Conservation (phyloP, 2,888 invertebrate genomes). For the Galerucella calmariensis region DNA sequence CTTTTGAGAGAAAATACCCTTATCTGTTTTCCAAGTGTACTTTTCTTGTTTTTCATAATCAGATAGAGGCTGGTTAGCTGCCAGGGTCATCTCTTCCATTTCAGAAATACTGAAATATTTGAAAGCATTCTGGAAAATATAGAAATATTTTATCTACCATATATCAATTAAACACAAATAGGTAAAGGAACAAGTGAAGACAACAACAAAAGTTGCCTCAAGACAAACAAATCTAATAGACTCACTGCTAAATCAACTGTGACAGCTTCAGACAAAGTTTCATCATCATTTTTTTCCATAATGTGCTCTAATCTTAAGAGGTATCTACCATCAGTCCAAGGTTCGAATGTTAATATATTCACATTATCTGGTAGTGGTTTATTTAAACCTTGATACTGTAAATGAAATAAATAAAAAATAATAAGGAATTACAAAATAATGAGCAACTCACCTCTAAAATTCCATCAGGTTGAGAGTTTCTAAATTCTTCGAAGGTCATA, state of each 20-base stretch:
- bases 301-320: conserved; percentile 72
- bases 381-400: neutral
- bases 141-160: neutral
- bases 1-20: neutral
- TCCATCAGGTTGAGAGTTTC: conserved; percentile 17
- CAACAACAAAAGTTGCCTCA: no score
- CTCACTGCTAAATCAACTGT: conserved; percentile 56
- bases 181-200: no score
- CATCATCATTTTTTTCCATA: conserved; percentile 66
- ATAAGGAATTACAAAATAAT: neutral
- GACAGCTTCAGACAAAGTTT: conserved; percentile 17
- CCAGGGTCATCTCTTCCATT: conserved; percentile 74
- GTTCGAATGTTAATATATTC: conserved; percentile 76
- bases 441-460: conserved; percentile 24
- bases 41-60: conserved; percentile 61
- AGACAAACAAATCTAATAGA: neutral
- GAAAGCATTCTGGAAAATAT: conserved; percentile 67
- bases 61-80: conserved; percentile 73
- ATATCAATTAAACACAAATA: no score
- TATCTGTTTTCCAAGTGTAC: conserved; percentile 50
- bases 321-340: conserved; percentile 65
- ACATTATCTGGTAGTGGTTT: conserved; percentile 72
- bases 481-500: conserved; percentile 31
- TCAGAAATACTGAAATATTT: conserved; percentile 68
- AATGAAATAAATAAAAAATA: neutral